Conservation (phyloP, 2,888 invertebrate genomes). For the Coecobrya sp. region DNA sequence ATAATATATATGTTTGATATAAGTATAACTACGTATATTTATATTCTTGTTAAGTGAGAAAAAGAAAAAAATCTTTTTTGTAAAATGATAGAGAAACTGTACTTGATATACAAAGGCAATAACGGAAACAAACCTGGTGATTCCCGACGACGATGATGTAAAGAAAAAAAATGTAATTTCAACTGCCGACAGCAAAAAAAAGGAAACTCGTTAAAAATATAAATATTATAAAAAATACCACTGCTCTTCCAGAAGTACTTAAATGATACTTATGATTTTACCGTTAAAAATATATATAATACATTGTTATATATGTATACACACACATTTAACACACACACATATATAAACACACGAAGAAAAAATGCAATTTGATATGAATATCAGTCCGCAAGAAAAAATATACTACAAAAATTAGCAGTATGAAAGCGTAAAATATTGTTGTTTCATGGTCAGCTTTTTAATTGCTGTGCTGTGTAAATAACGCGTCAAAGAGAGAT, state of each 20-base stretch:
- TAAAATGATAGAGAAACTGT: conserved; percentile 24
- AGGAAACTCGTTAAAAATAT: background rate
- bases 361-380: background rate
- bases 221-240: conserved; percentile 16
- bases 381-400: conserved; percentile 22
- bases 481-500: background rate
- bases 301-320: background rate
- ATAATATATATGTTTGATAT: background rate
- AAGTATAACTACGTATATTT: background rate
- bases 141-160: conserved; percentile 45
- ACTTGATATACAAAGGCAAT: conserved; percentile 76
- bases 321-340: background rate
- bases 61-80: background rate
- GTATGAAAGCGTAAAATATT: background rate
- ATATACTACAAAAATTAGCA: conserved; percentile 21
- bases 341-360: background rate
- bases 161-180: conserved; percentile 19
- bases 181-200: conserved; percentile 63
- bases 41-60: background rate
- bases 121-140: conserved; percentile 75
- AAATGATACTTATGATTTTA: background rate
- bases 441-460: background rate
- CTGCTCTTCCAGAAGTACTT: conserved; percentile 72
- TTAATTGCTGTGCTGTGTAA: background rate
- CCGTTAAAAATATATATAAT: background rate